Percentiles rank a stretch among this genome's conserved stretches.
Evolutionary conservation across 2,888 invertebrate species (phyloP).

Genomic region (Reticulitermes lucifugus): DNA sequence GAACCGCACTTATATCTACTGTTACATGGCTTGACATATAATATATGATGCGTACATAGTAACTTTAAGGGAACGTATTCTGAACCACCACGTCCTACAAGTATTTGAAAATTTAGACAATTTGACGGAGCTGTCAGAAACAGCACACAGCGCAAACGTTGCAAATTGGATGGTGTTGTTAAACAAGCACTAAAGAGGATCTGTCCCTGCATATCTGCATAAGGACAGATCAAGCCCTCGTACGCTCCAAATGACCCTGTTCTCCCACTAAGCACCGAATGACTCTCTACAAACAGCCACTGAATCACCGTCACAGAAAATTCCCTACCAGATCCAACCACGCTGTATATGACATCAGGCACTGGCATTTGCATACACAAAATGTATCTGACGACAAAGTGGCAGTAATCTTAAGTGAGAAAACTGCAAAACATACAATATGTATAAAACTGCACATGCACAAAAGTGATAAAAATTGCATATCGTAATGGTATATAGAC

Average conservation of each 20-base stretch:
- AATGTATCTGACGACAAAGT: not conserved
- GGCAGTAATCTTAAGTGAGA: too few relatives aligned
- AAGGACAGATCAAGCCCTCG: not conserved
- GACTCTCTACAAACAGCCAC: not conserved
- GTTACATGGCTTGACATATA: too few relatives aligned
- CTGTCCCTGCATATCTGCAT: too few relatives aligned
- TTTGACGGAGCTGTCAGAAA: not conserved
- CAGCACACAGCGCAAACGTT: not conserved
- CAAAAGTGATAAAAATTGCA: too few relatives aligned
- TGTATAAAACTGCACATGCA: too few relatives aligned
- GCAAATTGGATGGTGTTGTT: not conserved
- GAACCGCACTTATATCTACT: too few relatives aligned
- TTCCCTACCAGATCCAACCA: constrained; percentile 48
- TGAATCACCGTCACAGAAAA: not conserved
- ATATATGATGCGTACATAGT: too few relatives aligned
- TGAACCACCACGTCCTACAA: not conserved
- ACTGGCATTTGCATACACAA: not conserved
- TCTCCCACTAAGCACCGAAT: not conserved
- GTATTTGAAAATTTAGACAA: not conserved
- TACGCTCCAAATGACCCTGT: not conserved
- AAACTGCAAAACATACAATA: too few relatives aligned
- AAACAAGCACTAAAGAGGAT: not conserved
- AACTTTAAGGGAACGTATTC: too few relatives aligned
- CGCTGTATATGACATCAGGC: constrained; percentile 6
- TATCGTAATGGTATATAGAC: too few relatives aligned